Base-by-base conservation (phyloP, 2,797 vertebrate species). In the Betta splendens region DNA sequence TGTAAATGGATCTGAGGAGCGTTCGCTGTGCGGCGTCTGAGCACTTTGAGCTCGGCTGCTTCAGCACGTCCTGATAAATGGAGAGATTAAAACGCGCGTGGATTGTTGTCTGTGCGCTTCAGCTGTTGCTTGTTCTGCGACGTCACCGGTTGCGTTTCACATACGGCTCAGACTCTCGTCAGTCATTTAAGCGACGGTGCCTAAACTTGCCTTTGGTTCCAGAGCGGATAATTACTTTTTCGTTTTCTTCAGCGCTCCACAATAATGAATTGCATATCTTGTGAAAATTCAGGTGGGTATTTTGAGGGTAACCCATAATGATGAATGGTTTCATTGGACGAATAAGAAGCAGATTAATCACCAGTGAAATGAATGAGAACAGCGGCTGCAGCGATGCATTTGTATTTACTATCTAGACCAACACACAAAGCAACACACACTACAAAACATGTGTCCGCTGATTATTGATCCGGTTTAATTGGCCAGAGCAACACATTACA, bases 1-100 rank as follows among this genome's bases (percentile, higher is more conserved):
- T 73, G 32, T 52, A 37, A 46, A 39, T 26, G n/a, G 21, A 31
- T 44, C 32, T 40, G n/a, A 56, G 32, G 5, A 31, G 55, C 48
- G 11, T 35, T 31, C 35, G 35, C 60, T 49, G 38, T 51, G 15
- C 31, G 39, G 21, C n/a, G n/a, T n/a, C n/a, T n/a, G n/a, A n/a
- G n/a, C n/a, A n/a, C n/a, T n/a, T n/a, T n/a, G n/a, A n/a, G n/a
- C n/a, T n/a, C 12, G 29, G 2, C 29, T 31, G 9, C 7, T 5
- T 52, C 25, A 8, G 15, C 6, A 15, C 31, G 7, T n/a, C 33
- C 16, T n/a, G 16, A 33, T 16, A 3, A 3, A n/a, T 35, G n/a
- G 15, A 35, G 35, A 16, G 16, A n/a, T n/a, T n/a, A n/a, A n/a
- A n/a, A n/a, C n/a, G 21, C 4, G 3, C n/a, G 5, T 31, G 53